A percentile compares a stretch with the other conserved stretches of the same genome.
Evolutionary conservation across 1,140 invertebrate species (phyloP).

Genomic region (Harpegnathos saltator): DNA sequence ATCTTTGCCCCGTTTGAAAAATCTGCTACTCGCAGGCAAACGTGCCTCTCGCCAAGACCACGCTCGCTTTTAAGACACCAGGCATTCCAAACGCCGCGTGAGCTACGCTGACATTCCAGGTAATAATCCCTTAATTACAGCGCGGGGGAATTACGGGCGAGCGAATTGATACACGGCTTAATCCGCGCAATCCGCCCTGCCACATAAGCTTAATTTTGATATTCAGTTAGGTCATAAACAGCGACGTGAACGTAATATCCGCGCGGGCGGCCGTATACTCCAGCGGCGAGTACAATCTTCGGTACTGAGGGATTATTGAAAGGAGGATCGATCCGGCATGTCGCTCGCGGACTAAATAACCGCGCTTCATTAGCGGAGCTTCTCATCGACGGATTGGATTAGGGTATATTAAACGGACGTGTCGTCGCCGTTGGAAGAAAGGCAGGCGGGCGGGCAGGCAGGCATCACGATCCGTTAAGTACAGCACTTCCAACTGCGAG

Average conservation of each 20-base stretch:
- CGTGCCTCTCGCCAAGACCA: too few species aligned
- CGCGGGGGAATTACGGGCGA: neutral
- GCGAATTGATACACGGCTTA: neutral
- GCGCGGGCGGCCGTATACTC: neutral
- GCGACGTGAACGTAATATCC: neutral
- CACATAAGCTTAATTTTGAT: slow-evolving; percentile 7
- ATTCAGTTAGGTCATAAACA: slow-evolving; percentile 6
- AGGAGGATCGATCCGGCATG: neutral
- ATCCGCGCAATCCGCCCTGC: slow-evolving; percentile 1
- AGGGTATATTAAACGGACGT: slow-evolving; percentile 5
- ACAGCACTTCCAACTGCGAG: neutral
- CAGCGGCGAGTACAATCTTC: slow-evolving; percentile 11
- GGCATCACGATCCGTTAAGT: neutral
- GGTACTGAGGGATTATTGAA: slow-evolving; percentile 24
- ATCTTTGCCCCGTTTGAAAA: too few species aligned
- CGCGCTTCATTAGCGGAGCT: slow-evolving; percentile 13
- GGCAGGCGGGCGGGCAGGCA: too few species aligned
- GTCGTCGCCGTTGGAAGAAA: neutral
- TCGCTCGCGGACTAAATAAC: slow-evolving; percentile 13
- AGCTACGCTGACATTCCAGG: neutral
- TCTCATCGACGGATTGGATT: slow-evolving; percentile 1
- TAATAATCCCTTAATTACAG: neutral
- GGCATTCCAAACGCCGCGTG: neutral
- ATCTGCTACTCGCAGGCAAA: too few species aligned
- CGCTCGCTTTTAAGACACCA: neutral